Evolutionary conservation across 2,888 invertebrate genomes (phyloP).

Genomic region (Sarcophaga variegata): DNA sequence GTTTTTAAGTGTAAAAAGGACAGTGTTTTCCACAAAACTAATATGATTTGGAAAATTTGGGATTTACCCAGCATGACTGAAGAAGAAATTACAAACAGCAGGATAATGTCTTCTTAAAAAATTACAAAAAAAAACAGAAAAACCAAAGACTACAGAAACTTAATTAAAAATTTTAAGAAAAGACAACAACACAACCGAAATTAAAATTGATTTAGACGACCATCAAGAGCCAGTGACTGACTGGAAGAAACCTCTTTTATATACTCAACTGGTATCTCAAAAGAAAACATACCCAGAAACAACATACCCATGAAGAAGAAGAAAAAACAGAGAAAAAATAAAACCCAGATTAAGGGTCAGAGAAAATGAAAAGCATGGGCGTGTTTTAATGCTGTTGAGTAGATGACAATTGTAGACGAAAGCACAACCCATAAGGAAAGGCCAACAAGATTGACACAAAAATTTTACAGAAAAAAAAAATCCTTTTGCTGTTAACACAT

Average conservation of each 20-base stretch:
- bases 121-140: constrained; percentile 21
- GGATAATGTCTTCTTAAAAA: constrained; percentile 32
- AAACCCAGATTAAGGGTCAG: not conserved
- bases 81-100: constrained; percentile 28
- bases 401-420: not conserved
- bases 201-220: constrained; percentile 4
- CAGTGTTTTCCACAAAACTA: too few relatives aligned
- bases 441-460: constrained; percentile 6
- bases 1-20: not conserved
- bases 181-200: constrained; percentile 15
- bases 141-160: constrained; percentile 22
- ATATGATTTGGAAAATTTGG: too few relatives aligned
- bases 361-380: not conserved
- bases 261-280: too few relatives aligned
- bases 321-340: not conserved
- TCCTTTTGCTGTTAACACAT: not conserved
- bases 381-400: not conserved
- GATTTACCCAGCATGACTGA: not conserved
- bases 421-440: not conserved
- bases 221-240: not conserved
- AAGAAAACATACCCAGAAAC: too few relatives aligned
- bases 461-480: not conserved
- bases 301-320: not conserved
- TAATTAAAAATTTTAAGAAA: constrained; percentile 57
- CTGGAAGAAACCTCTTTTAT: too few relatives aligned